phyloP scores from a whole-genome alignment of 1,140 invertebrate genomes.

The Bombus vancouverensis region DNA sequence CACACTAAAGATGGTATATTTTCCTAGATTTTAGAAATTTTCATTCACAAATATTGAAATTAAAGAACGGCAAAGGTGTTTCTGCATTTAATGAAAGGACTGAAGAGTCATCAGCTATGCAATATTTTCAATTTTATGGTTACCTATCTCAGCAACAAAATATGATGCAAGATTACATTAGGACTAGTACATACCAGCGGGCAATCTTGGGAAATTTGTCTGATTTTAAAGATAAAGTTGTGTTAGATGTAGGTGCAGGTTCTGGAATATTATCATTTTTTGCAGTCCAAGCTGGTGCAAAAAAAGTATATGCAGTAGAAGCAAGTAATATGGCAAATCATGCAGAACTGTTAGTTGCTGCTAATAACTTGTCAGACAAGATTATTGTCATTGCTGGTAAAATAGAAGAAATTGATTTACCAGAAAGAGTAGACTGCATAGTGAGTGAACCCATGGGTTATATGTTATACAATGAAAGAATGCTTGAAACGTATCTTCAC shows the following conservation, averaged over 20 bases:
- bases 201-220: slow-evolving; percentile 96
- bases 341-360: slow-evolving; percentile 94
- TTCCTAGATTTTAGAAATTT: slow-evolving; percentile 89
- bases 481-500: slow-evolving; percentile 99
- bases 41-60: slow-evolving; percentile 89
- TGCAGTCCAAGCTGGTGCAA: slow-evolving; percentile 98
- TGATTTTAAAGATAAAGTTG: slow-evolving; percentile 96
- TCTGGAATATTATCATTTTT: slow-evolving; percentile 99
- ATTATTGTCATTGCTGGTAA: slow-evolving; percentile 98
- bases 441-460: slow-evolving; percentile 99
- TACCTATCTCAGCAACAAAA: slow-evolving; percentile 99
- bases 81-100: slow-evolving; percentile 98
- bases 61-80: slow-evolving; percentile 89
- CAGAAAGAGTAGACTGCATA: slow-evolving; percentile 97
- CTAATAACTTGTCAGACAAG: slow-evolving; percentile 93
- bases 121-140: slow-evolving; percentile 99
- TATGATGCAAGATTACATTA: slow-evolving; percentile 99
- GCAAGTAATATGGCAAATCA: slow-evolving; percentile 99
- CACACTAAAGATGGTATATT: not conserved
- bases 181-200: slow-evolving; percentile 98
- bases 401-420: slow-evolving; percentile 98
- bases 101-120: slow-evolving; percentile 97
- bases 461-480: slow-evolving; percentile 99
- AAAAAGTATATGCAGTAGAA: slow-evolving; percentile 98
- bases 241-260: slow-evolving; percentile 98